phyloP scores from a whole-genome alignment of 2,797 vertebrate genomes.

The Eidolon dupreanum region DNA sequence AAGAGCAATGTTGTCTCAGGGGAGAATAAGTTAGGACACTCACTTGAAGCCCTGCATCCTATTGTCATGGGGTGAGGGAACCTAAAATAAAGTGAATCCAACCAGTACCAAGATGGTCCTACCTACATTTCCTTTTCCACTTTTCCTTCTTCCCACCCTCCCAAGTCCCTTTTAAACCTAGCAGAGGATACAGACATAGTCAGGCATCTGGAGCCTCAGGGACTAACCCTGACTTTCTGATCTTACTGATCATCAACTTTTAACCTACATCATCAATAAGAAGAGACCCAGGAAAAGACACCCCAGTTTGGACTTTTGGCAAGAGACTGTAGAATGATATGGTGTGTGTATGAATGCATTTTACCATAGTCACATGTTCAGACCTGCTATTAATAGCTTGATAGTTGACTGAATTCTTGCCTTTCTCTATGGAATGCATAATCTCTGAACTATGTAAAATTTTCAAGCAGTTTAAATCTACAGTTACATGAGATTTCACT shows the following conservation, averaged over 20 bases:
- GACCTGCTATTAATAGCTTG: not conserved
- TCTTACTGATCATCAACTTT: not conserved
- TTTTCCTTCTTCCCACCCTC: fast-evolving
- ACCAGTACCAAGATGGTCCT: not conserved
- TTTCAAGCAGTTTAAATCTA: constrained; percentile 66
- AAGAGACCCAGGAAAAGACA: not conserved
- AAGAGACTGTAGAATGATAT: not conserved
- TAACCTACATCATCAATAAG: not conserved
- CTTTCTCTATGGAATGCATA: constrained; percentile 29
- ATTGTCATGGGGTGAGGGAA: not conserved
- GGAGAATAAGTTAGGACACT: not conserved
- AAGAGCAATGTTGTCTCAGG: not conserved
- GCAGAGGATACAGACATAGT: not conserved
- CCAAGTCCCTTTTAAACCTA: not conserved
- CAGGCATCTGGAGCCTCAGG: not conserved
- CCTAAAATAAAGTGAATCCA: not conserved
- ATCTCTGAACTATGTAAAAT: constrained; percentile 63
- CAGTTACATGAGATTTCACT: constrained; percentile 68
- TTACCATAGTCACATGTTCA: not conserved
- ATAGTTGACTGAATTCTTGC: not conserved
- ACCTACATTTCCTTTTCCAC: not conserved
- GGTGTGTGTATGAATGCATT: not conserved
- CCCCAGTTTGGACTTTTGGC: not conserved
- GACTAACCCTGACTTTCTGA: not conserved
- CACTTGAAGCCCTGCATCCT: not conserved